phyloP scores from a whole-genome alignment of 2,888 invertebrate species.

The Pomacea canaliculata region DNA sequence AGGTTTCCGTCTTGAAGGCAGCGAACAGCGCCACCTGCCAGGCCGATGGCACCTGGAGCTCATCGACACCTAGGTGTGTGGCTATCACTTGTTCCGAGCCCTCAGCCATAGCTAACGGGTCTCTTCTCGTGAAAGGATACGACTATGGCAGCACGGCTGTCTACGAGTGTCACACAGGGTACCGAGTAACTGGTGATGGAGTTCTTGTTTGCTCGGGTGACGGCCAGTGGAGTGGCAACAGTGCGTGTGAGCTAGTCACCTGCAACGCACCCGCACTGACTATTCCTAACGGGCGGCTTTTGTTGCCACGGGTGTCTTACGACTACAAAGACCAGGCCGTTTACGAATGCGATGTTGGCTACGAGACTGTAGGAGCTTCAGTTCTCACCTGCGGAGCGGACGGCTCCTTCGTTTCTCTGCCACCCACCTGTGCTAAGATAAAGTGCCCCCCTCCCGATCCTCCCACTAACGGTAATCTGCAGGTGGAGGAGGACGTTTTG shows the following conservation, averaged over 20 bases:
- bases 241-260: constrained; percentile 40
- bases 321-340: constrained; percentile 15
- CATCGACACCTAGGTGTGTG: constrained; percentile 50
- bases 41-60: constrained; percentile 48
- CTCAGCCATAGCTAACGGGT: constrained; percentile 27
- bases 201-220: constrained; percentile 43
- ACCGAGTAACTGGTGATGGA: constrained; percentile 39
- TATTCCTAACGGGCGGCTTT: constrained; percentile 30
- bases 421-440: constrained; percentile 40
- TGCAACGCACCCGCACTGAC: constrained; percentile 37
- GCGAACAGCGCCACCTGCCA: constrained; percentile 37
- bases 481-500: constrained; percentile 52
- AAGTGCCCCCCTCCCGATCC: constrained; percentile 33
- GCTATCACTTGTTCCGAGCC: constrained; percentile 57
- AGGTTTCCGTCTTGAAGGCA: constrained; percentile 48
- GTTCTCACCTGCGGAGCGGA: constrained; percentile 40
- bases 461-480: constrained; percentile 30
- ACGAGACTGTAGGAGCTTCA: constrained; percentile 33
- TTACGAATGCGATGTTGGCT: constrained; percentile 36
- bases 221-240: constrained; percentile 46
- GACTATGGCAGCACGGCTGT: constrained; percentile 37
- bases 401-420: constrained; percentile 43
- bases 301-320: constrained; percentile 19
- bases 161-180: constrained; percentile 53
- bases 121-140: constrained; percentile 32